Percentiles rank a stretch among this genome's conserved stretches.
These are phyloP conservation scores for Salpingus planirostris DNA, from an alignment of 2,888 invertebrate species.

Conservation along the genomic window DNA sequence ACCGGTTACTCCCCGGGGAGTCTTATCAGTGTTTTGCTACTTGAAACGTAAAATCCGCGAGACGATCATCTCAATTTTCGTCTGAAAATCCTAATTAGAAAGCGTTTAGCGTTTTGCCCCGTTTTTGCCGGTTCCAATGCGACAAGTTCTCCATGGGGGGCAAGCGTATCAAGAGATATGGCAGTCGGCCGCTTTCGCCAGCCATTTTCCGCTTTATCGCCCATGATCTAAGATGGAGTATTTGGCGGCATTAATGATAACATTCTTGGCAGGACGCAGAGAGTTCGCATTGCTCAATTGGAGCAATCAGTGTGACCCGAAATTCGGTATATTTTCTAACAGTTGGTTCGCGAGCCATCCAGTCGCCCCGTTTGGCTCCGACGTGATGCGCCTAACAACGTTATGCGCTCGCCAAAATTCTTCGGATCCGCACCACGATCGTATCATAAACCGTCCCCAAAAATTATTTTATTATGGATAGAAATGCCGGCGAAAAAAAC, in stretches of 20 bases:
- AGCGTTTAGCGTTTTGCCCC: too few species aligned
- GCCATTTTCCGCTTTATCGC: constrained; percentile 11
- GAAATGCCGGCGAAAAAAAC: too few species aligned
- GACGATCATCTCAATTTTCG: not conserved
- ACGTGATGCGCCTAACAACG: constrained; percentile 6
- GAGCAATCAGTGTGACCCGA: constrained; percentile 13
- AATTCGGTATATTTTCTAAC: constrained; percentile 3
- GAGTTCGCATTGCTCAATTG: constrained; percentile 16
- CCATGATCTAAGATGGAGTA: constrained; percentile 7
- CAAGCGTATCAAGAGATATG: too few species aligned
- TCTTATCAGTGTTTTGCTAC: not conserved
- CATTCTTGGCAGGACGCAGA: constrained; percentile 27
- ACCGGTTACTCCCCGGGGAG: not conserved
- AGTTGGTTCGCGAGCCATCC: constrained; percentile 5
- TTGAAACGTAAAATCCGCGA: not conserved
- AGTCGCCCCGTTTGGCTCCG: constrained; percentile 11
- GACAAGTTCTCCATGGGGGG: not conserved
- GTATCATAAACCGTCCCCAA: constrained; percentile 1
- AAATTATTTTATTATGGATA: too few species aligned
- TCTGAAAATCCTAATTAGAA: too few species aligned
- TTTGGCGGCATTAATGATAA: constrained; percentile 25
- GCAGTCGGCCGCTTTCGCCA: constrained; percentile 2
- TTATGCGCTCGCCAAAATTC: not conserved
- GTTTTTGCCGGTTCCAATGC: not conserved
- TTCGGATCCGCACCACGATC: too few species aligned